These are phyloP conservation scores for Dendrocincla fuliginosa DNA, from an alignment of 2,797 vertebrate species.

Conservation along the genomic window DNA sequence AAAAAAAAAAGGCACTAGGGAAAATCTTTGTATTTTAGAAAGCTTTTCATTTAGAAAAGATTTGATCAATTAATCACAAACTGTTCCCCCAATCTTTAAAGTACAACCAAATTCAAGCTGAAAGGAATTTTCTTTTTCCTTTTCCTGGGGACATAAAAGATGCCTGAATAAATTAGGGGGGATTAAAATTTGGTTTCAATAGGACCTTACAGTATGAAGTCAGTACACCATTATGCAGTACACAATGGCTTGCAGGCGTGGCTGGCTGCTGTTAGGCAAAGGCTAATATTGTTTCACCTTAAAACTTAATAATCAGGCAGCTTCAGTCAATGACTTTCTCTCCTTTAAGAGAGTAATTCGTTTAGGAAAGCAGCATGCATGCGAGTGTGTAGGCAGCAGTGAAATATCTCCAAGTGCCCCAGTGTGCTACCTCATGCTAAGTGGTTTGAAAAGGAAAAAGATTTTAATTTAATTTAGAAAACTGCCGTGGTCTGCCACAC, in stretches of 20 bases:
- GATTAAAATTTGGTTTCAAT: neutral
- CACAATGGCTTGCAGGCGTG: neutral
- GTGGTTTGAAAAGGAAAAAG: slow-evolving; percentile 37
- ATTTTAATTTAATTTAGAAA: slow-evolving; percentile 58
- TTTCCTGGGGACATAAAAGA: neutral
- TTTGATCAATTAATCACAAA: neutral
- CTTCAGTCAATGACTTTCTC: slow-evolving; percentile 12
- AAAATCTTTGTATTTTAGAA: neutral
- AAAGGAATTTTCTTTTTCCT: neutral
- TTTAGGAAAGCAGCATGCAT: slow-evolving; percentile 53
- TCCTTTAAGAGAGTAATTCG: slow-evolving; percentile 21
- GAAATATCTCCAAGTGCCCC: slow-evolving; percentile 21
- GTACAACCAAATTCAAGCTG: neutral
- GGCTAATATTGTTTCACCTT: slow-evolving; percentile 41
- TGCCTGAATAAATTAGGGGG: slow-evolving; percentile 13
- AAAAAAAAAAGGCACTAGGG: neutral
- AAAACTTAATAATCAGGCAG: slow-evolving; percentile 47
- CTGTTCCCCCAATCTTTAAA: neutral
- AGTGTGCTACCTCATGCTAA: slow-evolving; percentile 34
- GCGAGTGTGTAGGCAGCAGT: neutral
- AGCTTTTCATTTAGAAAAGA: neutral
- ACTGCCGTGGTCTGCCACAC: neutral
- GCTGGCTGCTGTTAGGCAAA: neutral
- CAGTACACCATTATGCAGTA: neutral
- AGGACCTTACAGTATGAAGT: neutral